Base-by-base conservation (phyloP, 2,888 invertebrate genomes). In the Ceratothoa steindachneri region DNA sequence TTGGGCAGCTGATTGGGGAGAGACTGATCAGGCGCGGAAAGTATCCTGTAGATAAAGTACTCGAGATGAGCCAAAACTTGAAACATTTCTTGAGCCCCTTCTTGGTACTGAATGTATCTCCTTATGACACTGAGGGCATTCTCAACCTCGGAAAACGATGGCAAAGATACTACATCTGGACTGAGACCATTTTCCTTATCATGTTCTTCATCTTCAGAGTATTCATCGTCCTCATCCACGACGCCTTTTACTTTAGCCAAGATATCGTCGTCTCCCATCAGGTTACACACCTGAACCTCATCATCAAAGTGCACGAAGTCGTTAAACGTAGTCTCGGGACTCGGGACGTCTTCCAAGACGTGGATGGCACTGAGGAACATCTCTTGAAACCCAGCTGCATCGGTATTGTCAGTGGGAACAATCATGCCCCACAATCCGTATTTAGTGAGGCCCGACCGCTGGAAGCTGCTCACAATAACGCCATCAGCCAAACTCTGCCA, bases 11-110 rank as follows among this genome's bases (percentile, higher is more conserved):
- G 41, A 41, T 41, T 41, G 5, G 41, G 7, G 41, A 41, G 5
- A 41, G 41, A 41, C 41, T 41, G 41, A 15, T 60, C 60, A 22
- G 2, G 2, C n/a, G n/a, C n/a, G n/a, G n/a, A n/a, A 24, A 60
- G 22, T 24, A 22, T 60, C 30, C 73, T 76, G 28, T 76, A 76
- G 24, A 76, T 72, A 60, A 76, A 64, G 24, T 73, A 76, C 29
- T 76, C 76, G 19, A 76, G 67, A 65, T 76, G 76, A 29, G 76
- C 72, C 51, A 76, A 19, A 28, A 76, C 73, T 2, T 73, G 29
- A 64, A 73, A 76, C 76, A 76, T 76, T 51, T 73, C 76, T 66
- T 76, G 76, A 30, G 76, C 76, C 27, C 72, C 76, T 24, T 76
- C 76, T 52, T 73, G 76, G 67, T 73, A 76, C 31, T 76, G 76